These are phyloP conservation scores for Ispidina picta DNA, from an alignment of 2,797 vertebrate species.

Conservation along the genomic window DNA sequence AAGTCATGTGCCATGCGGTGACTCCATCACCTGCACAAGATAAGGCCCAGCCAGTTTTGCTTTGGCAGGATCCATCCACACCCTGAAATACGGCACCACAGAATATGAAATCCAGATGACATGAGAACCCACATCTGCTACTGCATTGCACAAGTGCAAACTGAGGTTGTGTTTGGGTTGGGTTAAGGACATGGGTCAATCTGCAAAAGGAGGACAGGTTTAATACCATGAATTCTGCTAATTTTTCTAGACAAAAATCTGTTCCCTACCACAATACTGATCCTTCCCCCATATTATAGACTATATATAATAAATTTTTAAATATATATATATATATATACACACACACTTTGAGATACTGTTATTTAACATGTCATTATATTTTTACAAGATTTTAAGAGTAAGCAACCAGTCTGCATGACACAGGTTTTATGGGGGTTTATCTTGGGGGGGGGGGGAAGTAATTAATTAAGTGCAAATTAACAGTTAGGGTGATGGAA, in stretches of 20 bases:
- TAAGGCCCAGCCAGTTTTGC: constrained; percentile 4
- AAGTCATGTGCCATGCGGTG: background rate
- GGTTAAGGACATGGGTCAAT: background rate
- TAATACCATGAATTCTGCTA: background rate
- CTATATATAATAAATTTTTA: no score
- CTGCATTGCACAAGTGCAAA: background rate
- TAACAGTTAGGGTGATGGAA: background rate
- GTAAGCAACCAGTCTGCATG: background rate
- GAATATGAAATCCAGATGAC: constrained; percentile 38
- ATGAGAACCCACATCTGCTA: background rate
- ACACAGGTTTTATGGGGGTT: background rate
- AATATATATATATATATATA: background rate
- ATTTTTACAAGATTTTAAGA: background rate
- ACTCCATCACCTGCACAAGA: constrained; percentile 1
- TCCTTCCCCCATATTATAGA: background rate
- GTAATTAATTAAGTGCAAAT: background rate
- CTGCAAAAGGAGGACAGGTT: background rate
- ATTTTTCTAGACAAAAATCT: background rate
- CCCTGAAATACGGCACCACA: background rate
- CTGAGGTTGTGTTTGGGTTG: background rate
- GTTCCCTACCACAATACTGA: background rate
- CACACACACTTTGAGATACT: background rate
- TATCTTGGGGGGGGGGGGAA: background rate
- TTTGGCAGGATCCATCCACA: constrained; percentile 33
- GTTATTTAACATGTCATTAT: background rate